A percentile compares a stretch with the other conserved stretches of the same genome.
phyloP scores from a whole-genome alignment of 2,797 vertebrate species.

The Gadopsis bispinosus region DNA sequence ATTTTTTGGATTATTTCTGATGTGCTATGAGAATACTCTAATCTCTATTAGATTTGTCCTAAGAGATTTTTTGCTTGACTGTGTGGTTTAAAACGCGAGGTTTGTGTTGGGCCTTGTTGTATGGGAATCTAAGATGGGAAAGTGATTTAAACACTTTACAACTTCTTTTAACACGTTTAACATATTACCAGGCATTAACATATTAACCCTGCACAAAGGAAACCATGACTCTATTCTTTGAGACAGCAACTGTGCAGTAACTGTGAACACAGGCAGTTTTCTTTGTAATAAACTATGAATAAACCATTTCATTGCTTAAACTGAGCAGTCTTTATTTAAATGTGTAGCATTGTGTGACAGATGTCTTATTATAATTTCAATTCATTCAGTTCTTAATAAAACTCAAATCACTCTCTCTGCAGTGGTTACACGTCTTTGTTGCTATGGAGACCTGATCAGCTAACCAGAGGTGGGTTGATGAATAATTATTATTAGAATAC shows the following conservation, averaged over 20 bases:
- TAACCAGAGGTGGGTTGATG: constrained; percentile 71
- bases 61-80: constrained; percentile 50
- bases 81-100: constrained; percentile 49
- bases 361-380: constrained; percentile 57
- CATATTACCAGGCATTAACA: constrained; percentile 17
- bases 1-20: constrained; percentile 73
- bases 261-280: constrained; percentile 12
- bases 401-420: constrained; percentile 34
- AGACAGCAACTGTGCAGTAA: not conserved
- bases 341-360: constrained; percentile 36
- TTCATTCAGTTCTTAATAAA: constrained; percentile 50
- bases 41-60: constrained; percentile 74
- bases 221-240: constrained; percentile 14
- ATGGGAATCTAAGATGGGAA: constrained; percentile 21
- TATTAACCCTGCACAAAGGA: constrained; percentile 30
- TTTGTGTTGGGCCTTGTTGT: constrained; percentile 17
- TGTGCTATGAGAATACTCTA: constrained; percentile 67
- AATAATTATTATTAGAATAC: constrained; percentile 61
- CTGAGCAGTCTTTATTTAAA: constrained; percentile 30
- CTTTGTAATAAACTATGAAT: constrained; percentile 8
- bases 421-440: constrained; percentile 54
- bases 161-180: constrained; percentile 38
- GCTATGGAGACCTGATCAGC: constrained; percentile 78
- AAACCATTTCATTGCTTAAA: constrained; percentile 6
- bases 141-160: constrained; percentile 24